Base-by-base conservation (phyloP, 2,888 invertebrate genomes). In the Chromoteleia sp. region DNA sequence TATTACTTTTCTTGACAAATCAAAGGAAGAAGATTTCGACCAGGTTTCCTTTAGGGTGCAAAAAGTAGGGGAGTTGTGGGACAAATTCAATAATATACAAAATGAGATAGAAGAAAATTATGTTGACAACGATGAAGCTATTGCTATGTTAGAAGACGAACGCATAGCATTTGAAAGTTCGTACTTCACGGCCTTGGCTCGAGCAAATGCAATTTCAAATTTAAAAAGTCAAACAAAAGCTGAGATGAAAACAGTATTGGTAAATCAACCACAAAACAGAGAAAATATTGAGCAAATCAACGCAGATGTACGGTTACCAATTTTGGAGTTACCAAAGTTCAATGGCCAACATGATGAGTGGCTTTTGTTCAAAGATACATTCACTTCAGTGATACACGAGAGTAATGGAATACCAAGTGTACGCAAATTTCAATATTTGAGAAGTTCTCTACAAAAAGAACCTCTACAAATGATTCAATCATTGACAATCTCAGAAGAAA, bases 361-460 rank as follows among this genome's bases (percentile, higher is more conserved):
- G 56, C 19, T 21, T 10, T 0, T 12, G 2, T 58, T 58, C 3
- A 36, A 8, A 21, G 39, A 58, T 15, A 7, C 15, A 1, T 58
- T 56, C 17, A 10, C 6, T 3, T 30, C 39, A 1, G 15, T 17
- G 10, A 39, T 58, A 1, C n/a, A 33, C 1, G 21, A 39, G 0
- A 58, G 39, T 8, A 7, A 58, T 10, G n/a, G 17, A 0, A 7
- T 58, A 2, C 17, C 56, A 36, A 19, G 12, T 8, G 21, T 58
- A 0, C 1, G 15, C 0, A 58, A 58, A 14, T 39, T 58, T 12
- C 56, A 58, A n/a, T 54, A 54, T n/a, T 7, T 54, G n/a, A 12
- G 33, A 10, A 33, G 33, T 7, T 1, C 10, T 0, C 8, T 58
- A 17, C 1, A 17, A 12, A 14, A 12, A 1, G 39, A 39, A n/a